phyloP scores from a whole-genome alignment of 2,797 vertebrate genomes.

The Cygnus olor region DNA sequence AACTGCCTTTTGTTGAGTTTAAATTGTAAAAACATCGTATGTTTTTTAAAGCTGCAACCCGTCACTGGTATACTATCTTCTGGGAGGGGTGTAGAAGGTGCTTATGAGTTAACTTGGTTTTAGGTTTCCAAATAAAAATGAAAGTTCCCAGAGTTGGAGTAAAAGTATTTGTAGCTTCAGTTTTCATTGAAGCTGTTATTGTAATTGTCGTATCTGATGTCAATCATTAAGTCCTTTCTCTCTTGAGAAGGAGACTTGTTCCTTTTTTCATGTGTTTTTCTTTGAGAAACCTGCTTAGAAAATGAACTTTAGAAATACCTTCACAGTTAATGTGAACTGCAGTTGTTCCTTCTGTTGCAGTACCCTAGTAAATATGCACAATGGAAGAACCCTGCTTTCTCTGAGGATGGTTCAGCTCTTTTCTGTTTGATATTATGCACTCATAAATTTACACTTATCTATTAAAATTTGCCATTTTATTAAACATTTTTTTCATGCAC shows the following conservation, averaged over 20 bases:
- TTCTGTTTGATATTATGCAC: slow-evolving; percentile 79
- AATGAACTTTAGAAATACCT: slow-evolving; percentile 32
- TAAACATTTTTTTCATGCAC: slow-evolving; percentile 78
- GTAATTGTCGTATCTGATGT: slow-evolving; percentile 50
- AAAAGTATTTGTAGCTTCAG: slow-evolving; percentile 51
- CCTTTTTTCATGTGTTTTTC: slow-evolving; percentile 7
- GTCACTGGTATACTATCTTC: slow-evolving; percentile 73
- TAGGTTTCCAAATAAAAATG: neutral
- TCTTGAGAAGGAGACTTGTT: slow-evolving; percentile 52
- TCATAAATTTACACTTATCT: slow-evolving; percentile 80
- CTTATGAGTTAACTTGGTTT: neutral
- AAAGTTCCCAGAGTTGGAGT: slow-evolving; percentile 6
- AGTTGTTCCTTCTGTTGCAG: slow-evolving; percentile 35
- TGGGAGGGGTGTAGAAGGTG: slow-evolving; percentile 62
- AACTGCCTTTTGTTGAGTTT: slow-evolving; percentile 74
- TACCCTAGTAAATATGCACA: slow-evolving; percentile 24
- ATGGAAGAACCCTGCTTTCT: slow-evolving; percentile 77
- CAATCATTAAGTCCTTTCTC: slow-evolving; percentile 51
- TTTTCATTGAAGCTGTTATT: slow-evolving; percentile 58
- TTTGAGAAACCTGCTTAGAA: slow-evolving; percentile 53
- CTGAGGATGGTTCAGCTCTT: slow-evolving; percentile 83
- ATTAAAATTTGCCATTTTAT: slow-evolving; percentile 84
- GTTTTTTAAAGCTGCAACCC: slow-evolving; percentile 69
- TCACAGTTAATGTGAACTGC: slow-evolving; percentile 37
- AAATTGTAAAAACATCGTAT: slow-evolving; percentile 57